phyloP scores from a whole-genome alignment of 1,140 invertebrate genomes.

The Chelonus insularis region DNA sequence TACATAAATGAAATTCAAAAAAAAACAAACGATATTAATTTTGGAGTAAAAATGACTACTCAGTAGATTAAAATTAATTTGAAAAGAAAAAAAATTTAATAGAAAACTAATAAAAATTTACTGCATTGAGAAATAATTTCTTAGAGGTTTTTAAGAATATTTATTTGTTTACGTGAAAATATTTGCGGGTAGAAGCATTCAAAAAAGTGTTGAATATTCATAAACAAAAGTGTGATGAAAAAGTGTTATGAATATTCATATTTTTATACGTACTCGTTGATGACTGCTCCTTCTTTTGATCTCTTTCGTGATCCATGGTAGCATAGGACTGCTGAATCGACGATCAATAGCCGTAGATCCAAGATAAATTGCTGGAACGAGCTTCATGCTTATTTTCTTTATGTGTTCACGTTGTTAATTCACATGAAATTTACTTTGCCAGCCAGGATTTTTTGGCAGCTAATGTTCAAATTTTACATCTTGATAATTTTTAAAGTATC shows the following conservation, averaged over 20 bases:
- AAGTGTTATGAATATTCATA: constrained; percentile 5
- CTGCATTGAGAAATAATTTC: too few relatives aligned
- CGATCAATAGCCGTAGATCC: constrained; percentile 75
- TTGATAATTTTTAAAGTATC: not conserved
- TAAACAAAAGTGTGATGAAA: not conserved
- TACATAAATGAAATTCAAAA: too few relatives aligned
- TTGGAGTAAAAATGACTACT: too few relatives aligned
- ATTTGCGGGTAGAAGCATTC: too few relatives aligned
- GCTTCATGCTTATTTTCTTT: constrained; percentile 65
- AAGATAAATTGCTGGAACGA: constrained; percentile 70
- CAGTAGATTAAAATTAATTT: too few relatives aligned
- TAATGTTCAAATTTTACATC: not conserved
- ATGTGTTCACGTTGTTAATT: not conserved
- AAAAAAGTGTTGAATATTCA: too few relatives aligned
- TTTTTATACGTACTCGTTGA: constrained; percentile 55
- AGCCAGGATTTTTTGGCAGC: too few relatives aligned
- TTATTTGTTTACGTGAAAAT: too few relatives aligned
- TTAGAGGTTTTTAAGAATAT: too few relatives aligned
- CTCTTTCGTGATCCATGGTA: constrained; percentile 73
- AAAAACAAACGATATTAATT: too few relatives aligned
- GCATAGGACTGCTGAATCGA: constrained; percentile 74
- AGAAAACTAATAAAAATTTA: too few relatives aligned
- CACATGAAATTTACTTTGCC: not conserved
- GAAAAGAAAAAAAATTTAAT: too few relatives aligned
- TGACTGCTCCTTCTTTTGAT: constrained; percentile 63